Evolutionary conservation across 2,888 invertebrate species (phyloP), one percentile per base, ranked within the genome.

Genomic region (Apodemia hepburni): DNA sequence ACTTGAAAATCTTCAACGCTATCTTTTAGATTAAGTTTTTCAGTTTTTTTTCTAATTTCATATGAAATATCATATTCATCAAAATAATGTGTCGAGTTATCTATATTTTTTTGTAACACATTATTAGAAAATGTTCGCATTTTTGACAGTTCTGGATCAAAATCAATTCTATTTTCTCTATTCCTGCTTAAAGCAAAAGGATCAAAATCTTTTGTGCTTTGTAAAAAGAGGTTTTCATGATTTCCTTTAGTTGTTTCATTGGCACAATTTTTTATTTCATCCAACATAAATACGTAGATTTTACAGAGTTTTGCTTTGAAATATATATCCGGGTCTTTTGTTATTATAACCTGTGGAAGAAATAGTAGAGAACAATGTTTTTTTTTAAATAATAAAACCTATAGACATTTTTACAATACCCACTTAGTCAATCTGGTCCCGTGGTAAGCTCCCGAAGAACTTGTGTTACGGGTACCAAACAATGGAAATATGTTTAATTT

Each of bases 271-370:
- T 60, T 61, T 12, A 65, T 58, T 42, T 68, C 61, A 5, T 66
- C 47, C 1, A 68, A n/a, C 12, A 42, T 61, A 35, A 58, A 66
- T 5, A 64, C 64, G 4, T 65, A 54, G 29, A 68, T 62, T 57
- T 62, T 54, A 18, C 45, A 59, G 1, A 38, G 9, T 57, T 58
- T 22, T 5, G 60, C 67, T 38, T 35, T 51, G 15, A 62, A 9
- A 11, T 62, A 58, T 51, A 67, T 45, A 12, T 62, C 61, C 3
- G 17, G 18, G 12, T 64, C 35, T 11, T 63, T 65, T 18, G 68
- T 68, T 49, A 68, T 61, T 42, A 68, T 38, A 9, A 66, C 65
- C 68, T 68, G 65, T 5, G 51, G 58, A 51, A 33, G 22, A 22
- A 22, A 22, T 22, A 22, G 22, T 22, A 22, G 22, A 2, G 22